Evolutionary conservation across 2,888 invertebrate genomes (phyloP).

Genomic region (Heteromyza rotundicornis): DNA sequence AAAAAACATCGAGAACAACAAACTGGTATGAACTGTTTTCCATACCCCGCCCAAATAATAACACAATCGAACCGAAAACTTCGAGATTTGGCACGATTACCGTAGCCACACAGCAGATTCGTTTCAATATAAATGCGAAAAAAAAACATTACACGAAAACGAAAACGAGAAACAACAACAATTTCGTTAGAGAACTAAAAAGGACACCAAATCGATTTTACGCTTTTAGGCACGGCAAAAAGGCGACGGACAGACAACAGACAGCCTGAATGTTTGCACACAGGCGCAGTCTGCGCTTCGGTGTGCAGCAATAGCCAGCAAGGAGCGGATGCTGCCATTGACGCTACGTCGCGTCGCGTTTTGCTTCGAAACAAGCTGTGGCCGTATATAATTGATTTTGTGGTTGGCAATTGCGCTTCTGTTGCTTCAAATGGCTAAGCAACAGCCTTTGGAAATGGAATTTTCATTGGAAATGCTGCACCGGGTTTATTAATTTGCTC

Average conservation of each 20-base stretch:
- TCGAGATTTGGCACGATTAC: conserved; percentile 1
- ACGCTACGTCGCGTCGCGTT: conserved; percentile 8
- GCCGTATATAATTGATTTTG: conserved; percentile 59
- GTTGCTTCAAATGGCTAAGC: conserved; percentile 2
- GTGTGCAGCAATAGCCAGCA: not conserved
- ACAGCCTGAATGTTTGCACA: conserved; percentile 22
- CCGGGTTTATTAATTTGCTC: too few relatives aligned
- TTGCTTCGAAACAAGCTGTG: conserved; percentile 19
- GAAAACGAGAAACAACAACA: too few relatives aligned
- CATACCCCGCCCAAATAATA: conserved; percentile 15
- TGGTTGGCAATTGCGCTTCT: conserved; percentile 45
- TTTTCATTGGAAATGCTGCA: not conserved
- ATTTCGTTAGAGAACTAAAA: conserved; percentile 14
- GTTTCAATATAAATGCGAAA: too few relatives aligned
- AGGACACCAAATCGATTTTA: conserved; percentile 52
- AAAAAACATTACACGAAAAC: conserved; percentile 7
- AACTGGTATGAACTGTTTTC: conserved; percentile 3
- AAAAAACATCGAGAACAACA: too few relatives aligned
- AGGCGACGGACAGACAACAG: not conserved
- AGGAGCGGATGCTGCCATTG: not conserved
- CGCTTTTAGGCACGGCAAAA: conserved; percentile 30
- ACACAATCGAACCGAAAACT: not conserved
- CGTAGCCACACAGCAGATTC: conserved; percentile 17
- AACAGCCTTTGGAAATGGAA: too few relatives aligned
- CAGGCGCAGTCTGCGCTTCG: conserved; percentile 33